Percentiles rank a stretch among this genome's conserved stretches.
phyloP scores from a whole-genome alignment of 2,888 invertebrate species.

The Fragum fragum region DNA sequence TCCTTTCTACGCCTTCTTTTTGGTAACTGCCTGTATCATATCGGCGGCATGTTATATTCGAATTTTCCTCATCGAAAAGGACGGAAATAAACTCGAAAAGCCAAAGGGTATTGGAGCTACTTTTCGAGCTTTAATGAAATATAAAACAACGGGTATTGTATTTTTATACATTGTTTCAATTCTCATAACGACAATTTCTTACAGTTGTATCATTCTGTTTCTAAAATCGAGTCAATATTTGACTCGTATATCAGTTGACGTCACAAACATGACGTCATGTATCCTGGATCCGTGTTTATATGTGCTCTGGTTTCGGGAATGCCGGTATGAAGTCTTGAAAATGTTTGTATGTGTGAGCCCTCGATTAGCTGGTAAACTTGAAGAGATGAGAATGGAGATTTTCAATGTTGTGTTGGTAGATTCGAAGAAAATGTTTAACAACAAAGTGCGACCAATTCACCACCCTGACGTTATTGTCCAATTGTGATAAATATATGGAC shows the following conservation, averaged over 20 bases:
- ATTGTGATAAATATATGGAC: too few species aligned
- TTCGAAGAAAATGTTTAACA: neutral
- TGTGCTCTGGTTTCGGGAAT: conserved; percentile 25
- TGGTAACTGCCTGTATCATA: conserved; percentile 1
- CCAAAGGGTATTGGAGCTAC: neutral
- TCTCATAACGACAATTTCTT: conserved; percentile 25
- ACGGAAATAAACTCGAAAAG: neutral
- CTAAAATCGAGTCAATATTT: conserved; percentile 7
- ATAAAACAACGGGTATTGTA: conserved; percentile 46
- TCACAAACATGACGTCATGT: conserved; percentile 13
- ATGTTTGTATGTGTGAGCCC: conserved; percentile 8
- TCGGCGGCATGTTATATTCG: conserved; percentile 30
- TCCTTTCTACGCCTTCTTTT: conserved; percentile 25
- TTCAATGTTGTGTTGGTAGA: conserved; percentile 20
- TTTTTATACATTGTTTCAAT: conserved; percentile 40
- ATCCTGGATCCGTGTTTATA: conserved; percentile 26
- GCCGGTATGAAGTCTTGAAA: conserved; percentile 18
- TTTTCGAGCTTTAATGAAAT: conserved; percentile 17
- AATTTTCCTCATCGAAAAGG: conserved; percentile 40
- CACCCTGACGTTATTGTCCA: neutral
- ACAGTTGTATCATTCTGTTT: conserved; percentile 16
- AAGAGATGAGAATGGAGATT: conserved; percentile 31
- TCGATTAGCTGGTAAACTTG: neutral
- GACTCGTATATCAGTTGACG: neutral
- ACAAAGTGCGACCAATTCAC: conserved; percentile 2